Base-by-base conservation (phyloP, 2,113 vertebrate species). In the Panthera leo region DNA sequence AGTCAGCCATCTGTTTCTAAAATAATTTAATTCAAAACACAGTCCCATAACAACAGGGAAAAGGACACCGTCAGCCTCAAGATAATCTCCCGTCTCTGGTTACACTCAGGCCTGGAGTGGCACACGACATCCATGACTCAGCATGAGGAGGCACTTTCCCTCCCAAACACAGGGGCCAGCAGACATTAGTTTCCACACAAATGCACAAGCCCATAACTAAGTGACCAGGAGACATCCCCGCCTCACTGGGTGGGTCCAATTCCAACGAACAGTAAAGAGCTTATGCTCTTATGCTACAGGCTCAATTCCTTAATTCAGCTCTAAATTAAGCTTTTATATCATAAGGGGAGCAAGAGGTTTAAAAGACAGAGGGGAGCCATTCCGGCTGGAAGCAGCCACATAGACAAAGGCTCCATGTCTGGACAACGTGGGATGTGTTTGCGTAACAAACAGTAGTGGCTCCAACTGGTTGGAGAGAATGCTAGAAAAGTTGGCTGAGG, bases 11-110 rank as follows among this genome's bases (percentile, higher is more conserved):
- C 80, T 96, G 73, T 55, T 96, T 15, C 90, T 83, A 80, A 96
- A 71, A 97, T 75, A 89, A 95, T 97, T 89, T 94, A 97, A 95
- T 91, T 90, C 87, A 87, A 98, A 98, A 89, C 42, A 96, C 96
- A 58, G 96, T 34, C 70, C 82, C 48, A 39, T 65, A 79, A 93
- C 95, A 94, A 58, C 85, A 97, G 79, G 76, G 97, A 98, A 98
- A 97, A 55, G 92, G 93, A 98, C 31, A 97, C 96, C 91, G 23
- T 75, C 19, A 21, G 65, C 87, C 78, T 92, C 29, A 45, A 8
- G 95, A 97, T 89, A 79, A 91, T 98, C 58, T 70, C 34, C 75
- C 3, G 63, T 98, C 98, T 90, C 84, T 83, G 29, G 85, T 97
- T 98, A 85, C 90, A 42, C 86, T 25, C 19, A 14, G 95, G 80